Conservation (phyloP, 2,888 invertebrate species). For the Nemotelus pantherinus region DNA sequence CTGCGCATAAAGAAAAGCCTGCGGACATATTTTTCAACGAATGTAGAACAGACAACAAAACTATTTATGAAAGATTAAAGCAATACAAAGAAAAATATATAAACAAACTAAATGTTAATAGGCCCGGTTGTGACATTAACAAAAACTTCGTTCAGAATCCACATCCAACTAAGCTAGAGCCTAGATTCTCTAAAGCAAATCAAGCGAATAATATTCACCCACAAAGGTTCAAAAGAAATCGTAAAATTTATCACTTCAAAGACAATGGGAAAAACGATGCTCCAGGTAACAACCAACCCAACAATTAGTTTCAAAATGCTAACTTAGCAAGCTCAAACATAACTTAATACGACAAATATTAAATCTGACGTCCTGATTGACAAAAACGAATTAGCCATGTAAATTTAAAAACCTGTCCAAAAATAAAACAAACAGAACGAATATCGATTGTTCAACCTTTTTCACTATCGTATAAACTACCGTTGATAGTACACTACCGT, state of each 20-base stretch:
- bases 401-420: too few species aligned
- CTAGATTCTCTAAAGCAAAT: conserved; percentile 17
- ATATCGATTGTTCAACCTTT: too few species aligned
- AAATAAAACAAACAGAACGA: too few species aligned
- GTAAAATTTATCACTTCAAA: conserved; percentile 27
- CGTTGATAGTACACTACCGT: too few species aligned
- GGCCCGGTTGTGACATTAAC: background rate
- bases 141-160: conserved; percentile 21
- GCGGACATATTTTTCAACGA: conserved; percentile 25
- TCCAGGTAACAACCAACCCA: background rate
- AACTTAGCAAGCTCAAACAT: background rate
- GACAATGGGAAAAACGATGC: background rate
- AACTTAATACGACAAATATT: too few species aligned
- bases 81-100: conserved; percentile 27
- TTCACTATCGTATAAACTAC: too few species aligned
- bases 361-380: too few species aligned
- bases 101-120: conserved; percentile 5
- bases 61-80: conserved; percentile 1
- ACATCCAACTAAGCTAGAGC: conserved; percentile 5
- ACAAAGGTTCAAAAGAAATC: conserved; percentile 30
- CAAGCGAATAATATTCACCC: conserved; percentile 10
- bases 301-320: conserved; percentile 24
- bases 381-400: too few species aligned
- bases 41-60: background rate
- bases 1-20: conserved; percentile 32